A percentile compares a stretch with the other conserved stretches of the same genome.
Evolutionary conservation across 2,113 vertebrate genomes (phyloP).

Genomic region (Aspiorhynchus laticeps): DNA sequence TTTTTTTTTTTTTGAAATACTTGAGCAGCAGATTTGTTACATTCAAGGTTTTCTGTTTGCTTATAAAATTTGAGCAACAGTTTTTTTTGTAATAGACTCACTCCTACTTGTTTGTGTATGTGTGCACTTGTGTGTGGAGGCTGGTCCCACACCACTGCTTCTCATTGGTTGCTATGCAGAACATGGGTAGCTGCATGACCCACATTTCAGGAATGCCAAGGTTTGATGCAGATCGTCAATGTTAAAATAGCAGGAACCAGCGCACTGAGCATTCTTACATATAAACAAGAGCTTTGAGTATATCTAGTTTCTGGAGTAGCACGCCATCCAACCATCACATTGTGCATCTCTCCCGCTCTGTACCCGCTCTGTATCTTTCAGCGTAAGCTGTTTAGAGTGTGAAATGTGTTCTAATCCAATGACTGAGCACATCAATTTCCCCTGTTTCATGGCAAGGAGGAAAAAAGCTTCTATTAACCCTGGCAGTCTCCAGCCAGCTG

Average conservation of each 20-base stretch:
- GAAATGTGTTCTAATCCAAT: slow-evolving; percentile 52
- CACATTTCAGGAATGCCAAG: slow-evolving; percentile 68
- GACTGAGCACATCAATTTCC: slow-evolving; percentile 48
- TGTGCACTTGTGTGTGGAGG: slow-evolving; percentile 5
- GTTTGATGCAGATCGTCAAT: slow-evolving; percentile 63
- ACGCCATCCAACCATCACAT: background rate
- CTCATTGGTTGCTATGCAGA: slow-evolving; percentile 61
- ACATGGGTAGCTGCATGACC: slow-evolving; percentile 65
- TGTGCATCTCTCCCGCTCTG: slow-evolving; percentile 8
- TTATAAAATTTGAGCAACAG: background rate
- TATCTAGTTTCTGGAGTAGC: background rate
- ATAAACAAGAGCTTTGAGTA: background rate
- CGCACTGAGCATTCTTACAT: slow-evolving; percentile 27
- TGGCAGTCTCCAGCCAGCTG: slow-evolving; percentile 31
- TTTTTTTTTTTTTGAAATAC: background rate
- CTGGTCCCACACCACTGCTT: slow-evolving; percentile 35
- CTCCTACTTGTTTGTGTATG: slow-evolving; percentile 32
- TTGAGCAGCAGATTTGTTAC: background rate
- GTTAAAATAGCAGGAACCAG: slow-evolving; percentile 61
- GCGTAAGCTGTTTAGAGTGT: slow-evolving; percentile 44
- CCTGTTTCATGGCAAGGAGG: slow-evolving; percentile 17
- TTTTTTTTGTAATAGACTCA: background rate
- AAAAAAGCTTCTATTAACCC: slow-evolving; percentile 53
- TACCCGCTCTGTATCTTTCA: slow-evolving; percentile 26
- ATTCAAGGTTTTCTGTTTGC: background rate